phyloP scores from a whole-genome alignment of 30 jellyfish, hydroid and myxozoan genomes.

The Pelagia noctiluca region DNA sequence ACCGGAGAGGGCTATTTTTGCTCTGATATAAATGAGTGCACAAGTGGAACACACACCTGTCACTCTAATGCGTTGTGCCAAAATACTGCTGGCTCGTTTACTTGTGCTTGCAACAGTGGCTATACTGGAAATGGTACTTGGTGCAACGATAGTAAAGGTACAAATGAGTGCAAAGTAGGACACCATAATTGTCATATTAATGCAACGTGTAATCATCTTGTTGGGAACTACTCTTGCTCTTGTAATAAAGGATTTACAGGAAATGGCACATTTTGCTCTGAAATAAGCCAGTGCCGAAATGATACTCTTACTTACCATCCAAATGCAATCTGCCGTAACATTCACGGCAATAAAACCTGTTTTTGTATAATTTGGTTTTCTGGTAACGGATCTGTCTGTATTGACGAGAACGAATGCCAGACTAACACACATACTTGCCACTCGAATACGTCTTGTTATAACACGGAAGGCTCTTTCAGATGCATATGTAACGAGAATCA shows the following conservation, averaged over 20 bases:
- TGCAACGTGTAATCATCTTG: background rate
- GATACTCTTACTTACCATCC: constrained; percentile 22
- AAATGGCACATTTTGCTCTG: constrained; percentile 35
- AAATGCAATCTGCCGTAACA: constrained; percentile 53
- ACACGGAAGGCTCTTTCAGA: constrained; percentile 15
- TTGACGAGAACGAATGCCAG: background rate
- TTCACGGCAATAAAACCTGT: constrained; percentile 13
- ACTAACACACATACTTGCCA: constrained; percentile 9
- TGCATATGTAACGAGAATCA: constrained; percentile 6
- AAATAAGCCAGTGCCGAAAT: constrained; percentile 49
- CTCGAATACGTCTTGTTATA: background rate
- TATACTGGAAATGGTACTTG: no score
- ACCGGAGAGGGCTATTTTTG: no score
- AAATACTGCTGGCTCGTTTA: no score
- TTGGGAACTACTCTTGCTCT: constrained; percentile 4
- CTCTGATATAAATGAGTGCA: no score
- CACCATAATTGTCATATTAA: constrained; percentile 19
- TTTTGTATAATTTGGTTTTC: constrained; percentile 22
- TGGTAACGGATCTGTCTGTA: constrained; percentile 36
- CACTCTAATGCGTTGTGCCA: no score
- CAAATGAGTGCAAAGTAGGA: no score
- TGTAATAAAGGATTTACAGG: constrained; percentile 39
- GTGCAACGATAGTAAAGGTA: no score
- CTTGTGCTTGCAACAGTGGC: no score
- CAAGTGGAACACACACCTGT: no score